Percentiles rank a stretch among this genome's conserved stretches.
Evolutionary conservation across 2,888 invertebrate species (phyloP).

Genomic region (Eulithis prunata): DNA sequence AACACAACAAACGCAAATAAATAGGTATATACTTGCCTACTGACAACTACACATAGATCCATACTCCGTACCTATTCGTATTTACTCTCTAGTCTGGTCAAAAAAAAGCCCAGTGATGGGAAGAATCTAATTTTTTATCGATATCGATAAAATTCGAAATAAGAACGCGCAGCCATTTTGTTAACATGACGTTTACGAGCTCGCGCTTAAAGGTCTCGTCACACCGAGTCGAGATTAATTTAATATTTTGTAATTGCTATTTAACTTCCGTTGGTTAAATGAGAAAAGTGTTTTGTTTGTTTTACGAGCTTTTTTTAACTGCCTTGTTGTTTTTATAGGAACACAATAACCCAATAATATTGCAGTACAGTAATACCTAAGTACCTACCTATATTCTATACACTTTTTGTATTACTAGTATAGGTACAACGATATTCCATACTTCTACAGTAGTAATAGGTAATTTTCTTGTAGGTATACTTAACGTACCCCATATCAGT

Average conservation of each 20-base stretch:
- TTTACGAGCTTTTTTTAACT: constrained; percentile 42
- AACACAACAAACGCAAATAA: too few species aligned
- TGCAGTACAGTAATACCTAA: background rate
- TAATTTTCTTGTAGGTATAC: too few species aligned
- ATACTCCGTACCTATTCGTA: too few species aligned
- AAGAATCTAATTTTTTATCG: constrained; percentile 35
- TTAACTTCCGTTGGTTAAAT: constrained; percentile 64
- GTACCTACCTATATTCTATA: too few species aligned
- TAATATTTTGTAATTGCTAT: constrained; percentile 70
- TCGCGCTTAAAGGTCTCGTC: constrained; percentile 36
- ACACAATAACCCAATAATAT: constrained; percentile 24
- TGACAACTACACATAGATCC: too few species aligned
- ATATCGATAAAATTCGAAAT: constrained; percentile 45
- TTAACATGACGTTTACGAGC: constrained; percentile 63
- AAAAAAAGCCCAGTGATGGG: constrained; percentile 10
- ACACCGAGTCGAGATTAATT: constrained; percentile 59
- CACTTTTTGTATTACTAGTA: too few species aligned
- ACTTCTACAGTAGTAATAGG: too few species aligned
- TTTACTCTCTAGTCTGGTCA: too few species aligned
- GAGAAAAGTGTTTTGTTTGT: constrained; percentile 58
- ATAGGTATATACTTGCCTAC: too few species aligned
- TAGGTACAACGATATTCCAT: too few species aligned
- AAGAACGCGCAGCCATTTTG: constrained; percentile 55
- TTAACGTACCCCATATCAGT: too few species aligned
- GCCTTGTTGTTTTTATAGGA: constrained; percentile 35